Base-by-base conservation (phyloP, 1,140 invertebrate genomes). In the Drosophila auraria region DNA sequence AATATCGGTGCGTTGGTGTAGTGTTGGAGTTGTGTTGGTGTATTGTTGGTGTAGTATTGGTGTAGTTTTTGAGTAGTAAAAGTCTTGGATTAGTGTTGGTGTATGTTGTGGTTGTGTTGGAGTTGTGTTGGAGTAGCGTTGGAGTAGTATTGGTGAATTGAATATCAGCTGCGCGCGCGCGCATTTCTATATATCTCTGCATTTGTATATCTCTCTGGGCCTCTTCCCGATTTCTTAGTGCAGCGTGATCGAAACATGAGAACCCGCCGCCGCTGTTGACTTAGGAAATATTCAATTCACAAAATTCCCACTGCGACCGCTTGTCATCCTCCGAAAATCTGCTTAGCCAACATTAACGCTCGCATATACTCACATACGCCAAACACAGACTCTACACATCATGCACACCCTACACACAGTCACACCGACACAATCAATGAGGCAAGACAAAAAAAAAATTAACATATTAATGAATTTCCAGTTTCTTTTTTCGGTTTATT, bases 391-490 rank as follows among this genome's bases (percentile, higher is more conserved):
- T 36, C 44, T 11, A 47, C 17, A 38, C 33, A 30, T 4, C 30
- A 50, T 27, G 61, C 47, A 68, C 17, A 61, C 20, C 30, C 27
- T 20, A 57, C 51, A 63, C 44, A 63, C 44, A 66, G 14, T n/a
- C 45, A 23, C n/a, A 70, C 30, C 56, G 36, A 78, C 73, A 78
- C 57, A 79, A 78, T 50, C 74, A 79, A 79, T 69, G 71, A 73
- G 71, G 54, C 71, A 73, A 86, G 75, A 58, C 78, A 82, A 82
- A 63, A 49, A 72, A 72, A 72, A 84, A 87, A 87, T 89, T 87
- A 89, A 89, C 83, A 87, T 87, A 87, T 87, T 87, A 89, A 89
- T 87, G 83, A 89, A 87, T 87, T 87, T 87, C 83, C 83, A 87
- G 83, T 87, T 87, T 87, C 63, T 78, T 72, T 79, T 78, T 78